Base-by-base conservation (phyloP, 2,888 invertebrate species). In the Melinaea marsaeus region DNA sequence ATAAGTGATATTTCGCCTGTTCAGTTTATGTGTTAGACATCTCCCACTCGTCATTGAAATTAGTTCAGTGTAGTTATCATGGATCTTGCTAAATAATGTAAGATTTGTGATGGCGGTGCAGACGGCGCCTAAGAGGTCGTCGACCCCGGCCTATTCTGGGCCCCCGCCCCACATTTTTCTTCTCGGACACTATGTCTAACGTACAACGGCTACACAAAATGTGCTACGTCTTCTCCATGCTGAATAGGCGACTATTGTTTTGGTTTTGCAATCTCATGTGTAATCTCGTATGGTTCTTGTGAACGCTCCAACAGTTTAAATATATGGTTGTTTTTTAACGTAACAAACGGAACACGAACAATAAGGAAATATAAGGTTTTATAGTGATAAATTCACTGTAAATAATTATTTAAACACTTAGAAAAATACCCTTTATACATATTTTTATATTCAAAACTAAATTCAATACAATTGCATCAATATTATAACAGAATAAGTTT, bases 221-320 rank as follows among this genome's bases (percentile, higher is more conserved):
- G 77, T 84, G 84, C 85, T 81, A 74, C 80, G 83, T 85, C 79
- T 83, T 75, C 81, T 77, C 82, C 79, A 81, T 83, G 77, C 81
- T 83, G 84, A 86, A 84, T 85, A 84, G 80, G 79, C 79, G 78
- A 79, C 83, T 75, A 87, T 88, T 88, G 86, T 89, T 84, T 85
- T 76, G 81, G 74, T 79, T 80, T 83, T 77, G 84, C 85, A 87
- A 86, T 85, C 84, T 82, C 81, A 83, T 82, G 77, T 83, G 84
- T 85, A 88, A 88, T 87, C 81, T 82, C 74, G 80, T 82, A 79
- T 76, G 74, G 74, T 66, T 68, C 73, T 72, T 72, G 71, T 67
- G 69, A 67, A 60, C 62, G 59, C 55, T 69, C 67, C 67, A 65
- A 64, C 64, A 63, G 68, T 62, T 66, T 63, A 71, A 68, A 64